These are phyloP conservation scores for Liodrosophila aerea DNA, from an alignment of 2,888 invertebrate species.

Conservation along the genomic window DNA sequence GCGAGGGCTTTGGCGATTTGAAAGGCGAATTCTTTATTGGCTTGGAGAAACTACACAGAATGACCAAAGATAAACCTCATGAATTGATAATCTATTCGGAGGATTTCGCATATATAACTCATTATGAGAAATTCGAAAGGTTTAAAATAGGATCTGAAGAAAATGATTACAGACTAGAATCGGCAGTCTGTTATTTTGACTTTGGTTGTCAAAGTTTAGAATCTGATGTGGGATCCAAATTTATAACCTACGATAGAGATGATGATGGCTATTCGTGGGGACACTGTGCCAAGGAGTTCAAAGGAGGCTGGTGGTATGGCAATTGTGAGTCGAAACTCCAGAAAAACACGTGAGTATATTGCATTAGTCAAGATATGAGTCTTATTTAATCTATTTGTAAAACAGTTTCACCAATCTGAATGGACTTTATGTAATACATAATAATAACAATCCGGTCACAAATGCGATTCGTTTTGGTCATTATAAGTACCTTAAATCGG, in stretches of 20 bases:
- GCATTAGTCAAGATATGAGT: neutral
- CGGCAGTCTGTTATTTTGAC: neutral
- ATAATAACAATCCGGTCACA: neutral
- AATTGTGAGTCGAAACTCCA: neutral
- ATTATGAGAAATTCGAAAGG: neutral
- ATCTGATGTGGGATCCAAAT: conserved; percentile 6
- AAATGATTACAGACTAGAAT: conserved; percentile 8
- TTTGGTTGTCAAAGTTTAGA: neutral
- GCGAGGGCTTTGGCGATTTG: conserved; percentile 28
- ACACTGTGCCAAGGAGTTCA: conserved; percentile 25
- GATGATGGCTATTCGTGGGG: conserved; percentile 24
- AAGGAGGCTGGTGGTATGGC: conserved; percentile 29
- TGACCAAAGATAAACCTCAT: conserved; percentile 14
- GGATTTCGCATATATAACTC: fast-evolving
- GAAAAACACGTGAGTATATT: neutral
- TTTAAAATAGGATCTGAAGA: conserved; percentile 22
- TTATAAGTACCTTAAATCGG: neutral
- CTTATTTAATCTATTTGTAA: neutral
- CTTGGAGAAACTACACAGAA: conserved; percentile 27
- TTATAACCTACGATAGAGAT: conserved; percentile 29
- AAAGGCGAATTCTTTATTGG: conserved; percentile 31
- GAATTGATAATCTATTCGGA: conserved; percentile 14
- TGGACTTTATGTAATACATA: neutral
- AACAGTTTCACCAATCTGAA: neutral
- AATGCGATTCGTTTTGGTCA: neutral